Evolutionary conservation across 2,797 vertebrate species (phyloP).

Genomic region (Staurois parvus): DNA sequence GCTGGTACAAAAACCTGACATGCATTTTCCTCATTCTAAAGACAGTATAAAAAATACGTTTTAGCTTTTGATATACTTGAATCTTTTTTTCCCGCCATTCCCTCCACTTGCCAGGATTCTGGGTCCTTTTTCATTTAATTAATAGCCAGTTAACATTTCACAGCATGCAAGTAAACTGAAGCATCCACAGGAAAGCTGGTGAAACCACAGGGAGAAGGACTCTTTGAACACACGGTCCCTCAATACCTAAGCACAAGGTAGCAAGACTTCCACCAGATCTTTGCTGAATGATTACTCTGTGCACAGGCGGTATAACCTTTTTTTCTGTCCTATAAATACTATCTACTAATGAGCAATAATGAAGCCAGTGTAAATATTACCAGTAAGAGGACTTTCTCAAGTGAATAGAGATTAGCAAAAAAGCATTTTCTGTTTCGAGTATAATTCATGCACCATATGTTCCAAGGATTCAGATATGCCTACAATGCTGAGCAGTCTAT

Average conservation of each 20-base stretch:
- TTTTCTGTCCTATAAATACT: constrained; percentile 16
- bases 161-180: too few relatives aligned
- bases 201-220: too few relatives aligned
- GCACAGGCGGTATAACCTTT: not conserved
- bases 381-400: constrained; percentile 26
- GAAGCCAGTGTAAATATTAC: constrained; percentile 48
- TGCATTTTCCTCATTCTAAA: too few relatives aligned
- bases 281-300: not conserved
- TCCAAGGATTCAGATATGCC: constrained; percentile 41
- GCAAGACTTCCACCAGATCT: not conserved
- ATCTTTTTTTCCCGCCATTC: too few relatives aligned
- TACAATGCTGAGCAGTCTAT: constrained; percentile 47
- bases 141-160: too few relatives aligned
- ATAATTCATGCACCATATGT: constrained; percentile 53
- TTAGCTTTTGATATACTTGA: too few relatives aligned
- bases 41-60: too few relatives aligned
- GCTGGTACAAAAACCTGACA: too few relatives aligned
- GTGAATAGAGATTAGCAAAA: constrained; percentile 44
- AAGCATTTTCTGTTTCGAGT: constrained; percentile 34
- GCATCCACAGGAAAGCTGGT: too few relatives aligned
- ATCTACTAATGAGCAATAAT: constrained; percentile 43
- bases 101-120: too few relatives aligned
- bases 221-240: too few relatives aligned
- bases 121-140: too few relatives aligned
- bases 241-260: not conserved